A percentile compares a stretch with the other conserved stretches of the same genome.
phyloP scores from a whole-genome alignment of 1,140 invertebrate species.

The Hermetia illucens region DNA sequence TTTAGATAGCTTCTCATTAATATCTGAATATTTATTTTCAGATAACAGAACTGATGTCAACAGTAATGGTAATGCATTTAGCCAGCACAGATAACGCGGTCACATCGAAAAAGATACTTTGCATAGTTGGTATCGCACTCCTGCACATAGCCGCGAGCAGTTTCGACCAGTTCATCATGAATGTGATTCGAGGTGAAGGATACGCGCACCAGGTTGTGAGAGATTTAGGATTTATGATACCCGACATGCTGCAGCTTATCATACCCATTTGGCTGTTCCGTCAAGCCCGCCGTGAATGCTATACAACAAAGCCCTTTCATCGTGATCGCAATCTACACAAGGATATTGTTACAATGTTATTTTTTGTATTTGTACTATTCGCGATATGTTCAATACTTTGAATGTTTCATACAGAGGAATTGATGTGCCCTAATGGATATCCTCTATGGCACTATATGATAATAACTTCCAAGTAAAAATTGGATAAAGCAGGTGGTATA shows the following conservation, averaged over 20 bases:
- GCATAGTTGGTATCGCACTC: constrained; percentile 48
- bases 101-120: constrained; percentile 44
- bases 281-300: constrained; percentile 18
- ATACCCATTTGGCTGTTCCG: constrained; percentile 38
- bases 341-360: constrained; percentile 27
- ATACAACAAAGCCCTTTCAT: constrained; percentile 22
- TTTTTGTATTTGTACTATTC: constrained; percentile 24
- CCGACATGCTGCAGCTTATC: constrained; percentile 51
- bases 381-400: constrained; percentile 28
- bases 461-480: too few species aligned
- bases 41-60: constrained; percentile 58
- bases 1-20: too few species aligned
- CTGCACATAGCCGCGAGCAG: constrained; percentile 58
- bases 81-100: constrained; percentile 41
- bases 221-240: constrained; percentile 60
- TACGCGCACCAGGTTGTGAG: constrained; percentile 53
- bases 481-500: too few species aligned
- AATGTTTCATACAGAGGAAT: too few species aligned
- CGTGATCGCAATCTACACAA: constrained; percentile 23
- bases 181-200: constrained; percentile 55
- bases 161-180: constrained; percentile 60
- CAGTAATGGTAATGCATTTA: constrained; percentile 43
- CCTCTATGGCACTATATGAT: too few species aligned
- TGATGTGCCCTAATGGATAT: too few species aligned
- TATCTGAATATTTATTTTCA: constrained; percentile 18